A percentile compares a stretch with the other conserved stretches of the same genome.
These are phyloP conservation scores for Pristis pectinata DNA, from an alignment of 2,797 vertebrate species.

Conservation along the genomic window DNA sequence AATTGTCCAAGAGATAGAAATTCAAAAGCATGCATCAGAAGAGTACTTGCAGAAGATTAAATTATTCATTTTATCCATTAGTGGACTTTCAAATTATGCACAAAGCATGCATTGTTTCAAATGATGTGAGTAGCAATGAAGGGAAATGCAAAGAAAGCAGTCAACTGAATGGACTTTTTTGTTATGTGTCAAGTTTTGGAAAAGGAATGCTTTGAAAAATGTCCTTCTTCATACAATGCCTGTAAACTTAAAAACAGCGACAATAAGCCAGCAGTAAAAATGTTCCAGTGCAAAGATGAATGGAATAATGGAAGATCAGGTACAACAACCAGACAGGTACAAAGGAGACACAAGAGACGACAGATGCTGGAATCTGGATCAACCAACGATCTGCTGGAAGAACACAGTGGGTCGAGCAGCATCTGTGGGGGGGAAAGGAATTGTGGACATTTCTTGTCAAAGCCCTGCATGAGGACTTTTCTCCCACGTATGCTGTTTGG, in stretches of 20 bases:
- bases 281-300: not conserved
- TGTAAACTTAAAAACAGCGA: not conserved
- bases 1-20: not conserved
- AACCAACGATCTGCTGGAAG: too few species aligned
- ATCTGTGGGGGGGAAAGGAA: too few species aligned
- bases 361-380: too few species aligned
- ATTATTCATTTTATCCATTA: conserved; percentile 14
- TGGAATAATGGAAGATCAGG: not conserved
- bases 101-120: not conserved
- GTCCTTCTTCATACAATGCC: not conserved
- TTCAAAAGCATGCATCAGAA: not conserved
- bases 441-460: too few species aligned
- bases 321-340: not conserved
- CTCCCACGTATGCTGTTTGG: too few species aligned
- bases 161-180: not conserved
- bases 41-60: not conserved
- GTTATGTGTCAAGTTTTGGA: not conserved
- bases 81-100: not conserved
- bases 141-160: not conserved
- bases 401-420: too few species aligned
- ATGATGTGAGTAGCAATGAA: not conserved
- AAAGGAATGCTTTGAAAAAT: not conserved
- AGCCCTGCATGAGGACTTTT: too few species aligned
- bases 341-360: too few species aligned
- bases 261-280: not conserved